Percentiles rank a stretch among this genome's conserved stretches.
phyloP scores from a whole-genome alignment of 2,797 vertebrate genomes.

The Acridotheres tristis region DNA sequence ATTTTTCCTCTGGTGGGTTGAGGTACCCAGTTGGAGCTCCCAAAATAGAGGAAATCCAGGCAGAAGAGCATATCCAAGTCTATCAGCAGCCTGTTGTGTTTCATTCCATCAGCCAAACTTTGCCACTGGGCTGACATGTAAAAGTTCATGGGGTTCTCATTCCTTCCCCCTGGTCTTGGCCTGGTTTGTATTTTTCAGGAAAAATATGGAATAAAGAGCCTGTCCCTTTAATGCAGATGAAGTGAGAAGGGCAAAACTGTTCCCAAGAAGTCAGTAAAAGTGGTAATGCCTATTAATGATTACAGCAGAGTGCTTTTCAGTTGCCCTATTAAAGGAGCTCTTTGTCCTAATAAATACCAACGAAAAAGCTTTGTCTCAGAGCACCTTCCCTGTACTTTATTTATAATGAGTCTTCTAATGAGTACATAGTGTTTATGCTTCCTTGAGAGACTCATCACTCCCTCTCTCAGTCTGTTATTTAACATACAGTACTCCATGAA shows the following conservation, averaged over 20 bases:
- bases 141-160: constrained; percentile 22
- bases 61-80: constrained; percentile 38
- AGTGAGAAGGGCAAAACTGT: constrained; percentile 74
- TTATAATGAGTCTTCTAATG: constrained; percentile 83
- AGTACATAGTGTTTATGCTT: constrained; percentile 78
- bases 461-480: constrained; percentile 76
- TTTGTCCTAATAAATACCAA: constrained; percentile 80
- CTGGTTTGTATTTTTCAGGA: constrained; percentile 41
- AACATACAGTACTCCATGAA: constrained; percentile 66
- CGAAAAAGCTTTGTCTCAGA: constrained; percentile 75
- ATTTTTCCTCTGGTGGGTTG: constrained; percentile 41
- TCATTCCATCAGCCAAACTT: background rate
- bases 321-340: constrained; percentile 77
- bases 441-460: constrained; percentile 80
- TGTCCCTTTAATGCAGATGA: constrained; percentile 63
- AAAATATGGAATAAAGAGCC: constrained; percentile 15
- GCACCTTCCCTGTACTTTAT: constrained; percentile 79
- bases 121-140: constrained; percentile 8
- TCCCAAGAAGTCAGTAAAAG: constrained; percentile 77
- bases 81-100: constrained; percentile 16
- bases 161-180: background rate
- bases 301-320: constrained; percentile 74
- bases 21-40: constrained; percentile 40
- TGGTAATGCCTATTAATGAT: constrained; percentile 75
- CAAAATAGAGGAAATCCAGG: constrained; percentile 48